phyloP scores from a whole-genome alignment of 2,888 invertebrate genomes.

The Tiliacea citrago region DNA sequence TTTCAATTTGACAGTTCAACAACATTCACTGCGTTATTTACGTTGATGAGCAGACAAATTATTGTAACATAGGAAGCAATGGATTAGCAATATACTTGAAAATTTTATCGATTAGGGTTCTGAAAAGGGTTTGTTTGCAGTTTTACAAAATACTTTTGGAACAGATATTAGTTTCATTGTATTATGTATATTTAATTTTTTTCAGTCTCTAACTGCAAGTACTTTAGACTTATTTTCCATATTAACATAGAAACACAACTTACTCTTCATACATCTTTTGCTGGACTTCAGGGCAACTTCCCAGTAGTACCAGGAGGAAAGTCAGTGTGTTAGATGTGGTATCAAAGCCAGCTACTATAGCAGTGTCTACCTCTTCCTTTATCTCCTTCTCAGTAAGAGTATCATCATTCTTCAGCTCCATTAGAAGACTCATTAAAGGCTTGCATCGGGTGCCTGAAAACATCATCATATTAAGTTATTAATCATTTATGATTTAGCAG shows the following conservation, averaged over 20 bases:
- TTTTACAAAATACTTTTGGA: neutral
- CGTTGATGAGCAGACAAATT: too few species aligned
- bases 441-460: slow-evolving; percentile 43
- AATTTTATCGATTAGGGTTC: too few species aligned
- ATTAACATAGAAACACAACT: slow-evolving; percentile 35
- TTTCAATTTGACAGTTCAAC: too few species aligned
- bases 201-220: too few species aligned
- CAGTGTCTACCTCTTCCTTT: slow-evolving; percentile 68
- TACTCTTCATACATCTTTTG: slow-evolving; percentile 71
- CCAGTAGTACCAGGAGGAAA: slow-evolving; percentile 45
- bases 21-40: too few species aligned
- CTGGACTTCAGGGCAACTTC: slow-evolving; percentile 77
- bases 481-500: neutral
- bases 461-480: neutral
- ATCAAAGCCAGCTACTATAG: slow-evolving; percentile 64
- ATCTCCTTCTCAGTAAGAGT: slow-evolving; percentile 63
- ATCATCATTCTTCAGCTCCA: slow-evolving; percentile 47
- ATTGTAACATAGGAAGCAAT: too few species aligned
- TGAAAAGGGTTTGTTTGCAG: too few species aligned
- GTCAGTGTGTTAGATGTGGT: slow-evolving; percentile 51
- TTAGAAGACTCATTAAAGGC: slow-evolving; percentile 53
- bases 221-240: neutral
- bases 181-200: too few species aligned
- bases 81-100: too few species aligned
- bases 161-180: neutral